Evolutionary conservation across 1,140 invertebrate species (phyloP).

Genomic region (Drosophila busckii): DNA sequence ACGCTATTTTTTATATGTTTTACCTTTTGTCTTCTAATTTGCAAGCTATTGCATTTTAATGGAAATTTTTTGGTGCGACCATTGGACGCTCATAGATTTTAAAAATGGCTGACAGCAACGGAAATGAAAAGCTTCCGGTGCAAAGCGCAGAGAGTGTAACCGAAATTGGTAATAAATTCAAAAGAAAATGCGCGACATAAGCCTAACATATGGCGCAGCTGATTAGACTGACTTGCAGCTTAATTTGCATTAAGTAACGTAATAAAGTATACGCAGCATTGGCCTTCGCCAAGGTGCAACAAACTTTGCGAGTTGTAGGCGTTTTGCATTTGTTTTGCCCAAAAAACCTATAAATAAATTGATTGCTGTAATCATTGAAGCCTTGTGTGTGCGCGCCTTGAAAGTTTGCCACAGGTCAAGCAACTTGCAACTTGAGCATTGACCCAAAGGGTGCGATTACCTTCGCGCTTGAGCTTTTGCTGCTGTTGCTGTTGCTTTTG

Average conservation of each 20-base stretch:
- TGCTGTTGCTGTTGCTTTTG: conserved; percentile 15
- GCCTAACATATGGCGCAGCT: conserved; percentile 64
- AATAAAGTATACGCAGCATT: conserved; percentile 51
- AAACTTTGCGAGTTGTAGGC: conserved; percentile 16
- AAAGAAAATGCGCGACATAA: conserved; percentile 40
- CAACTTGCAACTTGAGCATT: conserved; percentile 58
- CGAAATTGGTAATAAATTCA: conserved; percentile 55
- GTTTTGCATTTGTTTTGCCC: conserved; percentile 20
- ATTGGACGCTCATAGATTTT: conserved; percentile 72
- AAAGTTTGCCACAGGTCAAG: too few relatives aligned
- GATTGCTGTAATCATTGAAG: too few relatives aligned
- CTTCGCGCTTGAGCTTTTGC: conserved; percentile 35
- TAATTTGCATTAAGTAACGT: conserved; percentile 11
- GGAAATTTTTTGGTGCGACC: conserved; percentile 48
- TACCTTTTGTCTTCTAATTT: conserved; percentile 56
- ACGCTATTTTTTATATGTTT: conserved; percentile 17
- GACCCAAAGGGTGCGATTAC: conserved; percentile 74
- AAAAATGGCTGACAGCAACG: conserved; percentile 66
- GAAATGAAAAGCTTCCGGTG: conserved; percentile 71
- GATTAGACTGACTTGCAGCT: conserved; percentile 41
- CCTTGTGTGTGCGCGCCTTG: too few relatives aligned
- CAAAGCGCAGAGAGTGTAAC: background rate
- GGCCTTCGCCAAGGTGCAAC: conserved; percentile 55
- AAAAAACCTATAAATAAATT: conserved; percentile 61
- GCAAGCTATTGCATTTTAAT: conserved; percentile 72